A percentile compares a stretch with the other conserved stretches of the same genome.
Evolutionary conservation across 2,797 vertebrate genomes (phyloP).

Genomic region (Chrysocyon brachyurus): DNA sequence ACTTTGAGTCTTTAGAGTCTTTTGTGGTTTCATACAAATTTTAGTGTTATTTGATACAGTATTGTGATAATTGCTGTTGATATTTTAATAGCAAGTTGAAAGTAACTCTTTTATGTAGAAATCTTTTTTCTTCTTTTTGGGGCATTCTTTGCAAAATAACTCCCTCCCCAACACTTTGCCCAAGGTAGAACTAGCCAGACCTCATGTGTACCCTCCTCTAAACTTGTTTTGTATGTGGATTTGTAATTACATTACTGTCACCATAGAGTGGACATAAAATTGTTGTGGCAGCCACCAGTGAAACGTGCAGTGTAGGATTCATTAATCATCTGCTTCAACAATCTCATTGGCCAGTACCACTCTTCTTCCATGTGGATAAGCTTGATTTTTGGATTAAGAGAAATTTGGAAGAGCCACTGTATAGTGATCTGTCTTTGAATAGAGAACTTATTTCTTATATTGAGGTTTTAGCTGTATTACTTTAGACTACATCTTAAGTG

Average conservation of each 20-base stretch:
- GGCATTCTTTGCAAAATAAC: background rate
- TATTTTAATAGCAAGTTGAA: background rate
- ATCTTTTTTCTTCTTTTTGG: background rate
- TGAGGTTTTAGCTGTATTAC: constrained; percentile 11
- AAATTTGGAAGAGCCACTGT: constrained; percentile 25
- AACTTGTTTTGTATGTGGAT: background rate
- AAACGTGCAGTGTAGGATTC: background rate
- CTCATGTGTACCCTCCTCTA: background rate
- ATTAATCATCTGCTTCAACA: background rate
- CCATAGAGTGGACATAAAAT: background rate
- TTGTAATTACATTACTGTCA: constrained; percentile 20
- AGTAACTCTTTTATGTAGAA: background rate
- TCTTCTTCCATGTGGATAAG: constrained; percentile 3
- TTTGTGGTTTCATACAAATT: background rate
- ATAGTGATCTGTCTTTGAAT: background rate
- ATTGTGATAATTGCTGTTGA: background rate
- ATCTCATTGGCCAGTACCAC: background rate
- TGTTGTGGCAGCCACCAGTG: background rate
- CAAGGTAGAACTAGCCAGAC: background rate
- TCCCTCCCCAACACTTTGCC: background rate
- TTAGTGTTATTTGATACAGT: background rate
- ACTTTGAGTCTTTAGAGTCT: background rate
- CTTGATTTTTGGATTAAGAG: constrained; percentile 52
- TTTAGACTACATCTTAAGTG: constrained; percentile 58
- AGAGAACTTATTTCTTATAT: constrained; percentile 46